These are phyloP conservation scores for Bombus polaris DNA, from an alignment of 1,140 invertebrate species.

Conservation along the genomic window DNA sequence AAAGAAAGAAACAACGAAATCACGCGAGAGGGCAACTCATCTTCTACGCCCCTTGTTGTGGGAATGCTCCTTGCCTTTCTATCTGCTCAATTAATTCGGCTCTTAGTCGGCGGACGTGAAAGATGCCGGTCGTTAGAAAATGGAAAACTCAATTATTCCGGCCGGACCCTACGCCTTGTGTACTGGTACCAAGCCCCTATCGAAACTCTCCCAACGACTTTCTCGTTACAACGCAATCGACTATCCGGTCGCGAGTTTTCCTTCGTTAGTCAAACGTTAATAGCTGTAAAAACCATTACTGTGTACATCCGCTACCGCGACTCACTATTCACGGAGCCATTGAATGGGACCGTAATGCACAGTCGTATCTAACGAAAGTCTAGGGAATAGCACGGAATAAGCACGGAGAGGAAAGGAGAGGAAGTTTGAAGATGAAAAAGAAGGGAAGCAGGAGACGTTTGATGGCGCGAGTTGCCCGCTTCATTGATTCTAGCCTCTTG, in stretches of 20 bases:
- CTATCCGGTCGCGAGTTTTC: slow-evolving; percentile 25
- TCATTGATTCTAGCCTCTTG: slow-evolving; percentile 37
- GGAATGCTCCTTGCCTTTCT: slow-evolving; percentile 29
- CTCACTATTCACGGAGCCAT: slow-evolving; percentile 20
- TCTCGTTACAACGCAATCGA: slow-evolving; percentile 31
- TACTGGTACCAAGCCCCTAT: not conserved
- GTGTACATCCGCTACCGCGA: not conserved
- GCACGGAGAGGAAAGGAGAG: not conserved
- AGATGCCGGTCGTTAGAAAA: slow-evolving; percentile 56
- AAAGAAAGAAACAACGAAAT: slow-evolving; percentile 6
- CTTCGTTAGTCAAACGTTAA: slow-evolving; percentile 62
- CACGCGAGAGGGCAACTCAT: slow-evolving; percentile 5
- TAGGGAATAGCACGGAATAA: too few relatives aligned
- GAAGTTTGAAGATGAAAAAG: not conserved
- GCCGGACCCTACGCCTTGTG: not conserved
- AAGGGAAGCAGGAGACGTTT: not conserved
- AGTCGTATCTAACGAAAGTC: slow-evolving; percentile 22
- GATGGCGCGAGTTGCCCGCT: slow-evolving; percentile 2
- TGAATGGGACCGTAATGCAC: slow-evolving; percentile 59
- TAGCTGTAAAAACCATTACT: slow-evolving; percentile 63
- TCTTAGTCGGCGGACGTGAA: slow-evolving; percentile 48
- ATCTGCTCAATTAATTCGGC: slow-evolving; percentile 60
- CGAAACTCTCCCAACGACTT: slow-evolving; percentile 13
- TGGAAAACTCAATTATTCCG: slow-evolving; percentile 61
- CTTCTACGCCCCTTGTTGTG: not conserved